Base-by-base conservation (phyloP, 2,888 invertebrate species). In the Crossocerus cetratus region DNA sequence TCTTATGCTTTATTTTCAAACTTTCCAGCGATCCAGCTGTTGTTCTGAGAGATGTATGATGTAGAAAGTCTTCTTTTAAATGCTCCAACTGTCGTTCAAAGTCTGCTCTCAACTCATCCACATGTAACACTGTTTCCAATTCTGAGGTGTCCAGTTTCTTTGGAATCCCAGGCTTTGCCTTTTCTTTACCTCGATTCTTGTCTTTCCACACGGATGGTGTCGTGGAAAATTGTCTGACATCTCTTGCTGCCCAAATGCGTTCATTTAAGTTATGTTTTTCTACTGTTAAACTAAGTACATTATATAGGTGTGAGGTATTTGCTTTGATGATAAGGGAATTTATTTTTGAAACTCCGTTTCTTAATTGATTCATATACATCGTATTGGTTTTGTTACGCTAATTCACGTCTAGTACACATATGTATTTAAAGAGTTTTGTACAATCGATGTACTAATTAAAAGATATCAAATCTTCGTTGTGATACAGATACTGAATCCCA, bases 11-110 rank as follows among this genome's bases (percentile, higher is more conserved):
- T 0, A 98, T 93, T 60, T 91, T 89, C 0, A 98, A 87, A 18
- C 94, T 93, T 88, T 98, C 98, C 83, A 98, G 94, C 1, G 96
- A 93, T 32, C 97, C 97, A 69, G 94, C 92, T 2, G 95, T 93
- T 0, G 97, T 96, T 44, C 98, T 93, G 13, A 98, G 83, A 2
- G 95, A 95, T 42, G 98, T 91, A 87, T 97, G 93, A 85, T 96
- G 95, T 0, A 94, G 91, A 86, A 94, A 97, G 71, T 96, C 95
- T 14, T 94, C 93, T 87, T 96, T 96, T 91, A 98, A 93, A 73
- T 92, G 92, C 16, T 94, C 94, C 13, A 97, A 87, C 5, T 93
- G 91, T 67, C 92, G 91, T 64, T 94, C 92, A 91, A 97, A 93
- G 84, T 95, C 88, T 85, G 95, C 94, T 0, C 93, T 91, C 79